Base-by-base conservation (phyloP, 2,113 vertebrate species). In the Odocoileus virginianus region DNA sequence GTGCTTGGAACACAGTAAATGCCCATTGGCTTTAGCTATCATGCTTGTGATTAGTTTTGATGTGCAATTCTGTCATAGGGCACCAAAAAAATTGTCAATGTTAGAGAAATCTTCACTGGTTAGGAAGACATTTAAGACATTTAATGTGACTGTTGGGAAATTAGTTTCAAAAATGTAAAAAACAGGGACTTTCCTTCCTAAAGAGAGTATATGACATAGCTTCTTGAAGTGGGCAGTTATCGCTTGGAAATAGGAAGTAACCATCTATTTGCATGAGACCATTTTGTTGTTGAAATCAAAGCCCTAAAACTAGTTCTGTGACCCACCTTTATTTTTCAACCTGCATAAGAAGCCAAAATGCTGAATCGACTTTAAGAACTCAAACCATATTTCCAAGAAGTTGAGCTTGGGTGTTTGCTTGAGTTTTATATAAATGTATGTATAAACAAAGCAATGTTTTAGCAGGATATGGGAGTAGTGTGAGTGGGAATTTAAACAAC, bases 391-490 rank as follows among this genome's bases (percentile, higher is more conserved):
- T 92, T 96, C 76, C 74, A 84, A 82, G 84, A 85, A 83, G 43
- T 55, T 83, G 57, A 95, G 25, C 47, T 84, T 67, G 13, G 74
- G 45, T 91, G 45, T 96, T 89, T 97, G 89, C 43, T 89, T 94
- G 50, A 61, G 55, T 79, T 94, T 95, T 89, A 52, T 11, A 85
- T 71, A 71, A 79, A 93, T 60, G 45, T 58, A 50, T 57, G 33
- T 84, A 90, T 85, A 90, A 94, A n/a, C n/a, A 87, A 74, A 84
- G 91, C 82, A 90, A 17, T 54, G 67, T 82, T 79, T 86, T 58
- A 93, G 89, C 96, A 97, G 94, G 71, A 40, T 93, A 95, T 23
- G 17, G 74, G 96, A 93, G 76, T 43, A 96, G 94, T 54, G 14
- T 91, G 36, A 14, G 1, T 28, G 27, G 85, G 30, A 84, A 96